phyloP scores from a whole-genome alignment of 2,888 invertebrate species.

The Acanthosepion esculentum region DNA sequence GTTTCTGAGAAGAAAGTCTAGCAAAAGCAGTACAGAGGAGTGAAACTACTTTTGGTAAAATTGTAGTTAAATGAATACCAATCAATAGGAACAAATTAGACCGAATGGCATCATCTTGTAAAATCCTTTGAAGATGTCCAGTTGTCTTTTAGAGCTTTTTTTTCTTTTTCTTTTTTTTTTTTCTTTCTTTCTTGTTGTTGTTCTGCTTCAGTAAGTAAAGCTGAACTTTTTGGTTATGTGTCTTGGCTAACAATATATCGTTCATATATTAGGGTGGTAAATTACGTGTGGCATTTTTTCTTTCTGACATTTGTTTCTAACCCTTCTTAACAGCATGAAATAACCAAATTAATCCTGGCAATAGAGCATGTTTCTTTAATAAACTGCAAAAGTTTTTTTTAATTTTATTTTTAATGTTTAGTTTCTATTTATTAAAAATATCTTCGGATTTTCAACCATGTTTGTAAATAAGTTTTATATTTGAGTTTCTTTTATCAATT shows the following conservation, averaged over 20 bases:
- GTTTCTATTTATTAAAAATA: background rate
- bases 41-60: background rate
- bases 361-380: conserved; percentile 22
- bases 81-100: too few relatives aligned
- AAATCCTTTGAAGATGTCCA: background rate
- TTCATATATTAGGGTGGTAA: background rate
- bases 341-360: background rate
- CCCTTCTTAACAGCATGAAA: background rate
- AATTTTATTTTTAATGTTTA: background rate
- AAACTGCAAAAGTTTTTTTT: background rate
- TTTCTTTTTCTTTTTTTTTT: background rate
- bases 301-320: background rate
- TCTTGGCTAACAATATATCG: background rate
- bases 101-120: background rate
- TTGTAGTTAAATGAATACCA: background rate
- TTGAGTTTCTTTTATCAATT: background rate
- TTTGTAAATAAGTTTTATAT: conserved; percentile 3
- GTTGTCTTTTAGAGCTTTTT: background rate
- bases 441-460: background rate
- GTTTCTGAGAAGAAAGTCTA: background rate
- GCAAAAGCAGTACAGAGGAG: background rate
- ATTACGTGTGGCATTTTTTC: background rate
- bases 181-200: background rate
- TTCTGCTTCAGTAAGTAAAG: conserved; percentile 33
- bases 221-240: conserved; percentile 3